Conservation (phyloP, 2,888 invertebrate genomes). For the Meganola albula region DNA sequence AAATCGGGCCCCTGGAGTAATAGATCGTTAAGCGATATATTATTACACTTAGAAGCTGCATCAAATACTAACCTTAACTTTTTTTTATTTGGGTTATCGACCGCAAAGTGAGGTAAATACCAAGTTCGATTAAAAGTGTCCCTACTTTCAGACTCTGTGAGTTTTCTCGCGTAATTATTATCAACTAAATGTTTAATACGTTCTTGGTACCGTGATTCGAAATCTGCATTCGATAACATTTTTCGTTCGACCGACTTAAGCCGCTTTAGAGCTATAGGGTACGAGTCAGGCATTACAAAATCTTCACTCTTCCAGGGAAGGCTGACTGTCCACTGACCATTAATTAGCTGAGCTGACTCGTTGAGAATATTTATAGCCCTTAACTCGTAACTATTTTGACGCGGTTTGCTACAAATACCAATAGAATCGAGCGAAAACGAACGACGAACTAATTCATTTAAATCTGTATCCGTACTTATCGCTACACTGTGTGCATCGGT, state of each 20-base stretch:
- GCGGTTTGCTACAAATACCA: constrained; percentile 2
- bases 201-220: constrained; percentile 13
- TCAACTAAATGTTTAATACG: constrained; percentile 21
- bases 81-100: constrained; percentile 23
- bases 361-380: constrained; percentile 3
- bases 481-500: no score
- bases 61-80: constrained; percentile 20
- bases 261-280: constrained; percentile 16
- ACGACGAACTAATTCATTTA: constrained; percentile 1
- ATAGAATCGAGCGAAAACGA: constrained; percentile 6
- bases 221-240: constrained; percentile 10
- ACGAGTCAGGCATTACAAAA: constrained; percentile 2
- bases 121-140: constrained; percentile 11
- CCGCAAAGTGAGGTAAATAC: constrained; percentile 29
- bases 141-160: constrained; percentile 5
- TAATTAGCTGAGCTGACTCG: not conserved
- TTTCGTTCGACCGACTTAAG: constrained; percentile 18
- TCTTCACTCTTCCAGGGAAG: constrained; percentile 1
- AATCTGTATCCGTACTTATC: no score
- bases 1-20: constrained; percentile 19
- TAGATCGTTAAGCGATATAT: constrained; percentile 4
- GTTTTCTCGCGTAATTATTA: constrained; percentile 23
- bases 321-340: constrained; percentile 5
- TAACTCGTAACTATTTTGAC: constrained; percentile 2
- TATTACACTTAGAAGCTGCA: constrained; percentile 14